Evolutionary conservation across 2,797 vertebrate genomes (phyloP).

Genomic region (Poecilia gillii): DNA sequence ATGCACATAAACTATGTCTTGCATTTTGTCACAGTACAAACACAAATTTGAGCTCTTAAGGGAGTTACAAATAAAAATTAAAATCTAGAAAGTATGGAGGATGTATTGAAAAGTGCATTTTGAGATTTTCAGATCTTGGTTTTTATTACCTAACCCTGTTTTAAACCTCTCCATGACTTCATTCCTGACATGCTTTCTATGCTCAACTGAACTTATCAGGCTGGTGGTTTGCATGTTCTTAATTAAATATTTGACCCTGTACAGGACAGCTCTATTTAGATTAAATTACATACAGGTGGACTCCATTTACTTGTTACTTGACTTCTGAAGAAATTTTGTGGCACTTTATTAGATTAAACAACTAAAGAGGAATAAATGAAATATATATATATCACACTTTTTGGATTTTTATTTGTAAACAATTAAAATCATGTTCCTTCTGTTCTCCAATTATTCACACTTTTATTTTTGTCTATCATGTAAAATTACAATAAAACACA

Average conservation of each 20-base stretch:
- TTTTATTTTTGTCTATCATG: neutral
- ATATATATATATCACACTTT: neutral
- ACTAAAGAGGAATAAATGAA: neutral
- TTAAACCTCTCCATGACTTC: neutral
- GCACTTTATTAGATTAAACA: neutral
- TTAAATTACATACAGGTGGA: neutral
- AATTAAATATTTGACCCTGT: neutral
- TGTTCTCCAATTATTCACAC: neutral
- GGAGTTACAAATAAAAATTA: neutral
- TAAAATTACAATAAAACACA: neutral
- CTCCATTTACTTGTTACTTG: neutral
- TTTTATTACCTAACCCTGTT: neutral
- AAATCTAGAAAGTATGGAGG: neutral
- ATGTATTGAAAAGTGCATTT: neutral
- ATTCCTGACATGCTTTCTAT: neutral
- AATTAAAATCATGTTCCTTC: neutral
- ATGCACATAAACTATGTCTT: neutral
- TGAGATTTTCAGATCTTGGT: neutral
- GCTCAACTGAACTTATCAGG: neutral
- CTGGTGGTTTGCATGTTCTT: neutral
- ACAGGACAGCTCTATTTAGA: neutral
- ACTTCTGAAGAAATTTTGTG: neutral
- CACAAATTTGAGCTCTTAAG: neutral
- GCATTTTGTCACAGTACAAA: neutral
- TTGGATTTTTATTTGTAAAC: neutral